phyloP scores from a whole-genome alignment of 2,888 invertebrate genomes.

The Callosobruchus maculatus region DNA sequence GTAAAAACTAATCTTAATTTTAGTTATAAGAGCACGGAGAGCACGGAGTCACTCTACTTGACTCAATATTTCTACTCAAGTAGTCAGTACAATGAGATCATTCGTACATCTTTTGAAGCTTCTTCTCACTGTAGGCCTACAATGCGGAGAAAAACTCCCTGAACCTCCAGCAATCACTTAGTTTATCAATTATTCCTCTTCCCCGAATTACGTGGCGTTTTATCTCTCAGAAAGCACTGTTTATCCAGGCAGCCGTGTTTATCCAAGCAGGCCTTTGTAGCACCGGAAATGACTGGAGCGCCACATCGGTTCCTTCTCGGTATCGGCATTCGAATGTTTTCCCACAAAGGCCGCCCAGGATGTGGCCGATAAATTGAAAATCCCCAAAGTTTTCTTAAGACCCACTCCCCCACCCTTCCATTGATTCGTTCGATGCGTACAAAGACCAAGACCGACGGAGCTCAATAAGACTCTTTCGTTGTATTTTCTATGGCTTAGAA shows the following conservation, averaged over 20 bases:
- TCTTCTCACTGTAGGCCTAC: no score
- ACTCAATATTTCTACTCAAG: no score
- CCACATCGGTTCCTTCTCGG: background rate
- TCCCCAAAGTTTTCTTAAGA: background rate
- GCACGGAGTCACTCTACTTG: no score
- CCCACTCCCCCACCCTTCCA: background rate
- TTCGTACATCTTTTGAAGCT: no score
- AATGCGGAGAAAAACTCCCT: no score
- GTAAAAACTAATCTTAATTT: no score
- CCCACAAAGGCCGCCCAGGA: background rate
- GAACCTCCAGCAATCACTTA: no score
- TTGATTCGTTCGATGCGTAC: background rate
- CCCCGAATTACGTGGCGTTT: background rate
- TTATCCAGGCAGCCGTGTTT: background rate
- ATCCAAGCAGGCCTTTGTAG: background rate
- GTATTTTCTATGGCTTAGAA: background rate
- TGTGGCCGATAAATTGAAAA: background rate
- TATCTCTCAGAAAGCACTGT: background rate
- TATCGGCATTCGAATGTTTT: background rate
- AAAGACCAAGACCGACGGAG: background rate
- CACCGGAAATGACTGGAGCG: background rate
- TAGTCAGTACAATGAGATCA: no score
- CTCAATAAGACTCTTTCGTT: background rate
- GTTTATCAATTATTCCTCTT: background rate
- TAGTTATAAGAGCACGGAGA: no score